A percentile compares a stretch with the other conserved stretches of the same genome.
Conservation (phyloP, 1,140 invertebrate genomes). For the Drosophila prosaltans region DNA sequence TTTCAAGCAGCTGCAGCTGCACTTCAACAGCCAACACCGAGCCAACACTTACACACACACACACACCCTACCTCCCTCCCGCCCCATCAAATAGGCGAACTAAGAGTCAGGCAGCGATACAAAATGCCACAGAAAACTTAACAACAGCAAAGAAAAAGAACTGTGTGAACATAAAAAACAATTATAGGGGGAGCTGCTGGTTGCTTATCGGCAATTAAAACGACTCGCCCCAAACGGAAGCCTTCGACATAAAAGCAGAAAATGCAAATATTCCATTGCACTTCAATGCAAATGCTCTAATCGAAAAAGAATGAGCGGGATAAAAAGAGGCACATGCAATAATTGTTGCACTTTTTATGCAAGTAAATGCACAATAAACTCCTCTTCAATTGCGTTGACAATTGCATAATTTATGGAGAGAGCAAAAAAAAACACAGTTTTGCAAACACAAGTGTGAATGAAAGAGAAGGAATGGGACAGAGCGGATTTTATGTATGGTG, state of each 20-base stretch:
- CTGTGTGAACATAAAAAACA: slow-evolving; percentile 12
- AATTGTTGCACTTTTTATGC: slow-evolving; percentile 36
- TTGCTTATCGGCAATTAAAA: slow-evolving; percentile 18
- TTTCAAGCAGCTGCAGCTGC: slow-evolving; percentile 7
- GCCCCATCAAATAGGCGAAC: background rate
- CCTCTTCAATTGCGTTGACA: slow-evolving; percentile 17
- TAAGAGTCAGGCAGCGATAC: background rate
- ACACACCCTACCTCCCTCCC: background rate
- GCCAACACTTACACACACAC: background rate
- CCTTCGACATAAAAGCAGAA: background rate
- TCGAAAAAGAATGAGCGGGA: background rate
- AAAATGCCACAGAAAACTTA: slow-evolving; percentile 6
- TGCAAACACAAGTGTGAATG: background rate
- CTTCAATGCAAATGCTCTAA: slow-evolving; percentile 8
- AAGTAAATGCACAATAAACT: slow-evolving; percentile 24
- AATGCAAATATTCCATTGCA: slow-evolving; percentile 8
- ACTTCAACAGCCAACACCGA: slow-evolving; percentile 1
- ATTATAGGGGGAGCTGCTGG: slow-evolving; percentile 4
- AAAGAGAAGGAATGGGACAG: background rate
- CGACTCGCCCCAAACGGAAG: background rate
- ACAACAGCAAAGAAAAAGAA: slow-evolving; percentile 12
- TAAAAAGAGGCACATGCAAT: background rate
- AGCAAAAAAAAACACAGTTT: background rate
- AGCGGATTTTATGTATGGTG: slow-evolving; percentile 16
- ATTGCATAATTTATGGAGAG: slow-evolving; percentile 27